Conservation (phyloP, 92 coral and sea anemone species). For the Heteractis magnifica region DNA sequence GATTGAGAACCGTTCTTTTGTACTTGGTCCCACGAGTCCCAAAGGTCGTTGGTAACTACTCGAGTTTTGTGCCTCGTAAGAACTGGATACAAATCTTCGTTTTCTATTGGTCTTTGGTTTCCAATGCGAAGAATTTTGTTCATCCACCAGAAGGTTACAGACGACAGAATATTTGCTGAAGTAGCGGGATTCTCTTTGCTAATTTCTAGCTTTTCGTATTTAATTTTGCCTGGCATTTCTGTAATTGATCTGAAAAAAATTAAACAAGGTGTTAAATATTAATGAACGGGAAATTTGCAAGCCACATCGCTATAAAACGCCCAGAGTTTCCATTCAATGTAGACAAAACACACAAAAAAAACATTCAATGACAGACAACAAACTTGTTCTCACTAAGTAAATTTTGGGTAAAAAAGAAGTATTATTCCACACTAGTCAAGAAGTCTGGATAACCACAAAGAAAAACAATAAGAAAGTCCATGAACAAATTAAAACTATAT, state of each 20-base stretch:
- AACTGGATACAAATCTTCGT: conserved; percentile 47
- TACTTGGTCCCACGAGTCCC: conserved; percentile 36
- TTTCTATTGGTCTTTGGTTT: conserved; percentile 53
- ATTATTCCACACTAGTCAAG: too few species aligned
- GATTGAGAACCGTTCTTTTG: neutral
- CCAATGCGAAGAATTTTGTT: conserved; percentile 44
- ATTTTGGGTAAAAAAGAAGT: too few species aligned
- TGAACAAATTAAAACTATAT: too few species aligned
- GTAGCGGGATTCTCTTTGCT: conserved; percentile 45
- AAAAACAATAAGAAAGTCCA: too few species aligned
- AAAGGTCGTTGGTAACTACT: conserved; percentile 24
- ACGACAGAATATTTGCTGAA: conserved; percentile 44
- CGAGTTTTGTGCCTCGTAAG: conserved; percentile 41
- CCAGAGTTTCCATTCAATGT: neutral
- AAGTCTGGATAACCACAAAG: too few species aligned
- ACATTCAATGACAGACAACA: neutral
- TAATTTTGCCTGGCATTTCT: conserved; percentile 17
- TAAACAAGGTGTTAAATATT: neutral
- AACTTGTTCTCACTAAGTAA: neutral
- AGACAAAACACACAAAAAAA: neutral
- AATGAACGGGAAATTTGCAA: neutral
- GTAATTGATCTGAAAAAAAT: neutral
- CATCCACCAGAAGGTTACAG: conserved; percentile 55
- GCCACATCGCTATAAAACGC: neutral
- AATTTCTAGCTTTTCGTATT: conserved; percentile 26